Base-by-base conservation (phyloP, 1,140 invertebrate genomes). In the Macrobrachium nipponense region DNA sequence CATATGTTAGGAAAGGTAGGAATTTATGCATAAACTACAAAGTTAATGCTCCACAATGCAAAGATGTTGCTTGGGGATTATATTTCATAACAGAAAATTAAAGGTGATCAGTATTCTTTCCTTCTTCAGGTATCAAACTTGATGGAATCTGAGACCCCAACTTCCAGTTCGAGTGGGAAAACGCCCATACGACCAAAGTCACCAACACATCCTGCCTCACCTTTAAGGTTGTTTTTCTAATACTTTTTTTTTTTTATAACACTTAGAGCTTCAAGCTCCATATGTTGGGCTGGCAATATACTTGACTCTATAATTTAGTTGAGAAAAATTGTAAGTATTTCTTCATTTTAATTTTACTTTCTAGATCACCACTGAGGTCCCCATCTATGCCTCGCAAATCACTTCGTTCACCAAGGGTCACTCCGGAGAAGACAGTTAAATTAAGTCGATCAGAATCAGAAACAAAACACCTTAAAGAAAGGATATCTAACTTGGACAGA, bases 391-490 rank as follows among this genome's bases (percentile, higher is more conserved):
- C 80, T 44, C 62, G 81, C 20, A 87, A 82, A 36, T 70, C 64
- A 51, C 58, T 82, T 18, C 73, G 86, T 5, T 82, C 86, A 36
- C 81, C 86, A 17, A 59, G 81, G 64, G 66, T 73, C 11, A 82
- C 86, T n/a, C 81, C 86, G 11, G 86, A 87, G 58, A 87, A 80
- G 68, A 62, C 61, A 20, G 43, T 70, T 27, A 87, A 82, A 59
- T 14, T 87, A 51, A 83, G 44, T 18, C 80, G 86, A 17, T 87
- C 86, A 51, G 86, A 87, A 11, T 87, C 86, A 15, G 80, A 87
- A 58, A 80, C 64, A 15, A 87, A 83, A 83, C 70, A 79, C 17
- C 66, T 87, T 18, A 27, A 77, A 73, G 81, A 87, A 51, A 82
- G 62, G 36, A n/a, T 87, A 60, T 58, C 44, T 15, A 75, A 43